Base-by-base conservation (phyloP, 1,140 invertebrate genomes). In the Drosophila seguyi region DNA sequence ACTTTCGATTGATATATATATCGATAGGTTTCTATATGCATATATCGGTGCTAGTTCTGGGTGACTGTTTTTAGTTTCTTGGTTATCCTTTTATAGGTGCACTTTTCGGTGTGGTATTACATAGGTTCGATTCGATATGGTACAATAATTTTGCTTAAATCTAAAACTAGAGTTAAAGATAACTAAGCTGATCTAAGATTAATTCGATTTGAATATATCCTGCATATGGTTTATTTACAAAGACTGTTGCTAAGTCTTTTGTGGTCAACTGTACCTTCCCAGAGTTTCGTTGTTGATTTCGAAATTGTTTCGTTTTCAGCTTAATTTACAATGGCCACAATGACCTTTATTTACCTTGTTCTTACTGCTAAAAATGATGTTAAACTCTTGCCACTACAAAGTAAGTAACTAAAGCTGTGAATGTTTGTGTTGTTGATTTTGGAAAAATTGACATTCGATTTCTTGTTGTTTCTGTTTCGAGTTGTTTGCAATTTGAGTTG, bases 391-490 rank as follows among this genome's bases (percentile, higher is more conserved):
- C 27, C 60, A 44, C 60, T 69, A 68, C 66, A 67, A 66, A 20
- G 47, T 53, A 63, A 69, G n/a, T n/a, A n/a, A n/a, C n/a, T 75
- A 76, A 74, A 59, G 13, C 47, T 75, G 31, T 41, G 25, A 44
- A 13, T n/a, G 16, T 50, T n/a, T 27, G 29, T 55, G 34, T 25
- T 48, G 31, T 27, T 66, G 52, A 27, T 55, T 68, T 53, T 67
- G 47, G 47, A 79, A 88, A 90, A 81, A 90, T 90, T 90, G 85
- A 90, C 85, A 90, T 90, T 90, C 85, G 85, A 81, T 80, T 76
- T 42, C 78, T 83, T 27, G 44, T 55, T 66, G 76, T 45, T 38
- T 69, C 39, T 74, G 41, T 77, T 81, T 69, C 29, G 29, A 41
- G 53, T 53, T 53, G 31, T 22, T 55, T 56, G 60, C 36, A 65